Percentiles rank a stretch among this genome's conserved stretches.
Evolutionary conservation across 2,113 vertebrate genomes (phyloP).

Genomic region (Daubentonia madagascariensis): DNA sequence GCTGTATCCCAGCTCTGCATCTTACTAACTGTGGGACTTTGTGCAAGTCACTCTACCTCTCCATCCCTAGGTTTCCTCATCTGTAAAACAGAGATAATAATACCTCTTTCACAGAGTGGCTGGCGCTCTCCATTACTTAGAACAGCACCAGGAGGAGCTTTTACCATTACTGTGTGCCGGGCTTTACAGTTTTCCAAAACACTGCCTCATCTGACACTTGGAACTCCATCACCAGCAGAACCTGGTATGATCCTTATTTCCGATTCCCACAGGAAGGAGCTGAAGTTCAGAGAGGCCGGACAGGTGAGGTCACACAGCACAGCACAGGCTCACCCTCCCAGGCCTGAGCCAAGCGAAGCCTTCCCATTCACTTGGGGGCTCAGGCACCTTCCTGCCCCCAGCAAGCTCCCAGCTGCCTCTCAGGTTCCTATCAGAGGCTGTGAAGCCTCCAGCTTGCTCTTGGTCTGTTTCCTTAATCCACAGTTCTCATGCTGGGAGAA

Average conservation of each 20-base stretch:
- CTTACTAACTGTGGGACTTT: neutral
- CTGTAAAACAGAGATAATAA: neutral
- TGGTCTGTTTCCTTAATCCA: neutral
- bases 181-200: neutral
- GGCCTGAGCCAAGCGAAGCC: rapidly evolving
- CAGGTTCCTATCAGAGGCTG: rapidly evolving
- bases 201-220: neutral
- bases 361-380: neutral
- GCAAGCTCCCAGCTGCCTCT: neutral
- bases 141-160: too few relatives aligned
- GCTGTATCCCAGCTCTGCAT: neutral
- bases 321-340: rapidly evolving
- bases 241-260: neutral
- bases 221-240: neutral
- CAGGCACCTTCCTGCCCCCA: neutral
- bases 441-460: neutral
- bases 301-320: neutral
- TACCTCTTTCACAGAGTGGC: neutral
- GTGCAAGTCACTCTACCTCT: neutral
- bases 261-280: neutral
- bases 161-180: too few relatives aligned
- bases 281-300: neutral
- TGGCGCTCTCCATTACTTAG: too few relatives aligned
- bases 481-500: neutral
- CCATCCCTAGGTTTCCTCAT: neutral